Conservation (phyloP, 1,140 invertebrate species). For the Elysia chlorotica region DNA sequence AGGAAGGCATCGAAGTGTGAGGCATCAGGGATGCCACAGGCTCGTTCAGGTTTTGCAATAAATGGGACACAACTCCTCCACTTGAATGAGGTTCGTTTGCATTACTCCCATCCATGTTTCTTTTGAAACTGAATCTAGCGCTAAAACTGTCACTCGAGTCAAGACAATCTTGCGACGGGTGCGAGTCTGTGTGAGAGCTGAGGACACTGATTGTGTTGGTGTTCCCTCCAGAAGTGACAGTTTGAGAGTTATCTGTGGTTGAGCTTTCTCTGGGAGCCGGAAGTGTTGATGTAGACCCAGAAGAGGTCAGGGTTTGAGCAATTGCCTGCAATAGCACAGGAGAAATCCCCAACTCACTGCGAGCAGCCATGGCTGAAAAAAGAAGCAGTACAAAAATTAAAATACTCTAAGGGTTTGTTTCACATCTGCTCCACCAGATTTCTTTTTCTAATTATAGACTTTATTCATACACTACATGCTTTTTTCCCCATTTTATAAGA, state of each 20-base stretch:
- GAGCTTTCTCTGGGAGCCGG: neutral
- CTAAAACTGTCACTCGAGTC: too few species aligned
- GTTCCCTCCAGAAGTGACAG: neutral
- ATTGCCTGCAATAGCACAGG: conserved; percentile 59
- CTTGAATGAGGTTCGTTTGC: neutral
- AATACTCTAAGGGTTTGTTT: neutral
- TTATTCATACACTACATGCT: neutral
- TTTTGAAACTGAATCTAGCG: too few species aligned
- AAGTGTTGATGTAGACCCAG: conserved; percentile 19
- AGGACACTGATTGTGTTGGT: too few species aligned
- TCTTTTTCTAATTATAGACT: neutral
- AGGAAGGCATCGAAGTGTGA: neutral
- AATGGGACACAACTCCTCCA: conserved; percentile 32
- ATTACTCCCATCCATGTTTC: neutral
- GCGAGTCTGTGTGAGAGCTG: too few species aligned
- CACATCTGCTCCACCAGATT: too few species aligned
- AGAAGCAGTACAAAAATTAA: neutral
- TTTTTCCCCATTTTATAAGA: neutral
- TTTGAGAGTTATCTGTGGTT: neutral
- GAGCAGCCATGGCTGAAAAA: conserved; percentile 7
- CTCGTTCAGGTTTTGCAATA: conserved; percentile 42
- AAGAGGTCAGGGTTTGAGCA: conserved; percentile 49
- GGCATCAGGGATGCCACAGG: conserved; percentile 29
- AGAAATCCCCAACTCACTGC: conserved; percentile 54
- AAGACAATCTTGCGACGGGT: too few species aligned